phyloP scores from a whole-genome alignment of 1,140 invertebrate genomes.

The Drosophila paulistorum region DNA sequence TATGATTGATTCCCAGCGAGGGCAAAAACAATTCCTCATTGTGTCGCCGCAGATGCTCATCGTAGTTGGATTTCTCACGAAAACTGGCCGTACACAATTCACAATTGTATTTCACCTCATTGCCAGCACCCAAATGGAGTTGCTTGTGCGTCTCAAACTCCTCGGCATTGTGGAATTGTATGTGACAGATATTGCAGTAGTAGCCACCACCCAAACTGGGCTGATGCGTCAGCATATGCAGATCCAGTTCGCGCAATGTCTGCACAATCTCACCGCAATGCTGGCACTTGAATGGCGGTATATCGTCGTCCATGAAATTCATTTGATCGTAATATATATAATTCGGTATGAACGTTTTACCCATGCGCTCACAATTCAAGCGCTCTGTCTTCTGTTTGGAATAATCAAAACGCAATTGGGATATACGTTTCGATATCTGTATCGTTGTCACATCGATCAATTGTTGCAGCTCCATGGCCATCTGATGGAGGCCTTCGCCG shows the following conservation, averaged over 20 bases:
- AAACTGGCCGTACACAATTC: conserved; percentile 79
- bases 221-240: conserved; percentile 70
- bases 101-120: conserved; percentile 69
- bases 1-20: conserved; percentile 64
- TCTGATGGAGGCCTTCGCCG: conserved; percentile 74
- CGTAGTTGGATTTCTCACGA: conserved; percentile 74
- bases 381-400: conserved; percentile 77
- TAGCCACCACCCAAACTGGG: conserved; percentile 59
- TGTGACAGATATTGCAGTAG: conserved; percentile 66
- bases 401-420: conserved; percentile 77
- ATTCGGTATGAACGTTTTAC: conserved; percentile 66
- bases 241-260: conserved; percentile 68
- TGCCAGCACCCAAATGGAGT: conserved; percentile 58
- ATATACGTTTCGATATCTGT: conserved; percentile 78
- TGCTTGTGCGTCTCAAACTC: conserved; percentile 75
- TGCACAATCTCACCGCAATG: conserved; percentile 71
- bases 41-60: conserved; percentile 76
- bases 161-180: conserved; percentile 62
- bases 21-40: conserved; percentile 76
- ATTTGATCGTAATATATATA: conserved; percentile 78
- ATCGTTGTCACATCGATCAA: conserved; percentile 75
- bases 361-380: conserved; percentile 63
- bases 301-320: conserved; percentile 76
- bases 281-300: conserved; percentile 77
- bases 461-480: conserved; percentile 70